These are phyloP conservation scores for Lepidochrysops patricia DNA, from an alignment of 2,888 invertebrate species.

Conservation along the genomic window DNA sequence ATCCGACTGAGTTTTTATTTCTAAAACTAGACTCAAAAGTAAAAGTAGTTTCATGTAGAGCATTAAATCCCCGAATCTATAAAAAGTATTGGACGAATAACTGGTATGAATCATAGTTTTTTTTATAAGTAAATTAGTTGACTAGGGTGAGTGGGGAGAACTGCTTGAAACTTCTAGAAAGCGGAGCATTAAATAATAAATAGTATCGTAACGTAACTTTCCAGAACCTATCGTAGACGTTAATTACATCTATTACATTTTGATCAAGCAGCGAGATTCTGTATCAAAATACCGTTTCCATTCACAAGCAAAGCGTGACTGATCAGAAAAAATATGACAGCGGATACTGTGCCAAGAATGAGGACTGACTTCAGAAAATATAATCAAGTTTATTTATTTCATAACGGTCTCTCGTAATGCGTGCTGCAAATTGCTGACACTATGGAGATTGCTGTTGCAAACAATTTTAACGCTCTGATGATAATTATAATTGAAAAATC, in stretches of 20 bases:
- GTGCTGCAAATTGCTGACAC: conserved; percentile 11
- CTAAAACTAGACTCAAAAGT: too few species aligned
- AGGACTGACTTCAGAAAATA: conserved; percentile 7
- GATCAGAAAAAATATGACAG: conserved; percentile 7
- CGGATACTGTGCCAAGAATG: conserved; percentile 7
- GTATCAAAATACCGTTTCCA: conserved; percentile 15
- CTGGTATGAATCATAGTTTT: too few species aligned
- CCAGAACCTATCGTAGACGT: not conserved
- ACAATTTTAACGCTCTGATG: not conserved
- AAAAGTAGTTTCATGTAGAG: too few species aligned
- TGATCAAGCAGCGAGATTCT: not conserved
- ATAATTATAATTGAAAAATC: conserved; percentile 8
- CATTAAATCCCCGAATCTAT: too few species aligned
- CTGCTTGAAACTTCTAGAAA: not conserved
- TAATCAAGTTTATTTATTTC: conserved; percentile 13
- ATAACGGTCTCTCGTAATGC: conserved; percentile 8
- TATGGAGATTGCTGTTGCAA: not conserved
- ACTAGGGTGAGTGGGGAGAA: not conserved
- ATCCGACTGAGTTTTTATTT: too few species aligned
- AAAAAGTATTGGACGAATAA: too few species aligned
- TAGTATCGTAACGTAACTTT: not conserved
- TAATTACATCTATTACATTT: conserved; percentile 10
- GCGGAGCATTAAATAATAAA: not conserved
- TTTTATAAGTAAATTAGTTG: not conserved
- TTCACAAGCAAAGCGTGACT: conserved; percentile 13